Evolutionary conservation across 1,140 invertebrate genomes (phyloP).

Genomic region (Vollenhovia emeryi): DNA sequence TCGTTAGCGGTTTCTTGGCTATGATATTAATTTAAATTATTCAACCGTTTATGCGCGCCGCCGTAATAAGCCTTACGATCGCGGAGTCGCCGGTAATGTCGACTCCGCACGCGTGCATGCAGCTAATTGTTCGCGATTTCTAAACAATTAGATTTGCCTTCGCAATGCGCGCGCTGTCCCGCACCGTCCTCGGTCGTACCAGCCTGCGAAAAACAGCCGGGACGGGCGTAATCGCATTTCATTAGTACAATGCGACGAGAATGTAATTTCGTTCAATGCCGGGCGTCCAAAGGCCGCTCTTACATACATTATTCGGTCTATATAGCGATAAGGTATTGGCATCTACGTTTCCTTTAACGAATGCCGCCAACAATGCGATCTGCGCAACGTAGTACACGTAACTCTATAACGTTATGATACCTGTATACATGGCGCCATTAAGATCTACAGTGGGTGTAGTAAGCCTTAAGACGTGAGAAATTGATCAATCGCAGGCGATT

Average conservation of each 20-base stretch:
- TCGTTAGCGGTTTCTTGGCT: slow-evolving; percentile 70
- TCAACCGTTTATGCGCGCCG: slow-evolving; percentile 67
- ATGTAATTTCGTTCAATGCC: slow-evolving; percentile 43
- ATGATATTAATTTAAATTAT: slow-evolving; percentile 79
- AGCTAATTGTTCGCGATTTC: slow-evolving; percentile 74
- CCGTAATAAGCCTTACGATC: slow-evolving; percentile 56
- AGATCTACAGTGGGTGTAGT: too few species aligned
- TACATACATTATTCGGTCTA: slow-evolving; percentile 15
- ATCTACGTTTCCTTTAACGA: slow-evolving; percentile 29
- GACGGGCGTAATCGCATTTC: slow-evolving; percentile 49
- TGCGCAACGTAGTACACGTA: background rate
- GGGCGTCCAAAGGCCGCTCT: slow-evolving; percentile 16
- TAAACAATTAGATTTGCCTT: slow-evolving; percentile 73
- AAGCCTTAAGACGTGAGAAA: too few species aligned
- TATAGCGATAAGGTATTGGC: slow-evolving; percentile 22
- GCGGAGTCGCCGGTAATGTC: slow-evolving; percentile 45
- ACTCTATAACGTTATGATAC: background rate
- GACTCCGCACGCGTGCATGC: slow-evolving; percentile 66
- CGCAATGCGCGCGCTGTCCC: slow-evolving; percentile 39
- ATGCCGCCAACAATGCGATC: background rate
- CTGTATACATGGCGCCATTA: too few species aligned
- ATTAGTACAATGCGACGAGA: slow-evolving; percentile 49
- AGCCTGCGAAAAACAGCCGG: slow-evolving; percentile 59
- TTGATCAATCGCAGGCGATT: too few species aligned
- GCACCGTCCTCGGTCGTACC: slow-evolving; percentile 64